These are phyloP conservation scores for Chrysaora quinquecirrha DNA, from an alignment of 30 jellyfish, hydroid and myxozoan species.

Conservation along the genomic window DNA sequence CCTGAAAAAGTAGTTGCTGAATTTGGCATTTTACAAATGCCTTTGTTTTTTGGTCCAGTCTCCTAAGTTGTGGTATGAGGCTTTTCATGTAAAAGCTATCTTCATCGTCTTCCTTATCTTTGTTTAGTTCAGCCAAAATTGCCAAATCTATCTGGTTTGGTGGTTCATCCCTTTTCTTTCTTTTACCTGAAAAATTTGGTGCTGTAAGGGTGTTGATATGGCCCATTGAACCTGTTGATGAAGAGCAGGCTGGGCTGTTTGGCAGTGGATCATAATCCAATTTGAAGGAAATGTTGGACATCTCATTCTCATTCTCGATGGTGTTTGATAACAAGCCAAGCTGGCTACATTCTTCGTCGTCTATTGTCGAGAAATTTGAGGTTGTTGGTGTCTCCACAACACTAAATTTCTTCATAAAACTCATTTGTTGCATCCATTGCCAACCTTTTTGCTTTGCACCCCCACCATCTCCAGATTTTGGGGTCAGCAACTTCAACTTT, in stretches of 20 bases:
- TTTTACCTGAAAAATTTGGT: constrained; percentile 48
- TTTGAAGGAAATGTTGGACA: background rate
- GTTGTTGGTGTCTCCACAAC: constrained; percentile 28
- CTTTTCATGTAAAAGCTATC: constrained; percentile 37
- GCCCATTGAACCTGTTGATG: constrained; percentile 14
- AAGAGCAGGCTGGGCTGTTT: constrained; percentile 29
- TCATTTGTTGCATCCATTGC: constrained; percentile 45
- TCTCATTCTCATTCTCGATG: background rate
- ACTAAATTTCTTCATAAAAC: constrained; percentile 11
- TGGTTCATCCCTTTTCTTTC: constrained; percentile 43
- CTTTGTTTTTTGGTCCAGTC: constrained; percentile 13
- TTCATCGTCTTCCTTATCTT: constrained; percentile 22
- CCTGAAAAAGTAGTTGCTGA: constrained; percentile 43
- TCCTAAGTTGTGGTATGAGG: constrained; percentile 19
- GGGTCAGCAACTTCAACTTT: constrained; percentile 42
- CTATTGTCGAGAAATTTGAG: no score
- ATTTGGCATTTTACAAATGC: constrained; percentile 51
- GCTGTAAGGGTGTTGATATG: background rate
- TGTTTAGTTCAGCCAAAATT: constrained; percentile 13
- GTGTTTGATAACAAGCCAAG: constrained; percentile 4
- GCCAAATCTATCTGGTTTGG: constrained; percentile 39
- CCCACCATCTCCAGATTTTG: constrained; percentile 62
- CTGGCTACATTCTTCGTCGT: no score
- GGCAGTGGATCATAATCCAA: constrained; percentile 18
- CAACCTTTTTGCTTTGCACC: constrained; percentile 24